Conservation (phyloP, 2,888 invertebrate species). For the Anthoptus insignis region DNA sequence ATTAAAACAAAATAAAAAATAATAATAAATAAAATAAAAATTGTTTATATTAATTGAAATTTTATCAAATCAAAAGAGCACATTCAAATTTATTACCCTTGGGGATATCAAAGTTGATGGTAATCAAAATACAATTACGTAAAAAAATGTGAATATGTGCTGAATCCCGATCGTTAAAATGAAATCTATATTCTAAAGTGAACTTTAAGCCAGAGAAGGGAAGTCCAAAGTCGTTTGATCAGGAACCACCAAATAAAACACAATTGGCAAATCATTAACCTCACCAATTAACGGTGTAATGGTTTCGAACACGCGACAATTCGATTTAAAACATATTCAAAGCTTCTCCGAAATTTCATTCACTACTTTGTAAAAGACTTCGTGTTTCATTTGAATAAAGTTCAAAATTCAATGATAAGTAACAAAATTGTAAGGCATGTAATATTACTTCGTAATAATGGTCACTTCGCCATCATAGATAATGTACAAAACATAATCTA, state of each 20-base stretch:
- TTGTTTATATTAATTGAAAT: neutral
- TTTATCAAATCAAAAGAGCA: slow-evolving; percentile 1
- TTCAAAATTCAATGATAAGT: neutral
- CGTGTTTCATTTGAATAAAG: neutral
- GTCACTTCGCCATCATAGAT: neutral
- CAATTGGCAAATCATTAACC: slow-evolving; percentile 44
- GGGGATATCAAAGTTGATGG: slow-evolving; percentile 25
- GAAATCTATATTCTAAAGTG: slow-evolving; percentile 4
- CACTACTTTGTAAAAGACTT: slow-evolving; percentile 36
- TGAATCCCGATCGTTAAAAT: slow-evolving; percentile 9
- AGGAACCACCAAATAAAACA: slow-evolving; percentile 13
- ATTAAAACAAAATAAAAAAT: no score
- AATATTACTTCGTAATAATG: slow-evolving; percentile 1
- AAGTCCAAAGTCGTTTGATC: slow-evolving; percentile 7
- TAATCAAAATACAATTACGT: slow-evolving; percentile 30
- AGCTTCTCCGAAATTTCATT: slow-evolving; percentile 19
- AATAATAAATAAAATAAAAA: no score
- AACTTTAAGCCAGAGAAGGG: neutral
- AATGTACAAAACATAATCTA: neutral
- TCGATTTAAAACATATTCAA: slow-evolving; percentile 50
- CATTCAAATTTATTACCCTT: slow-evolving; percentile 26
- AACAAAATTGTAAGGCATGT: neutral
- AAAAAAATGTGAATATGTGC: slow-evolving; percentile 21
- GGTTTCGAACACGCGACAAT: slow-evolving; percentile 52
- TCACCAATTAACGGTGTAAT: slow-evolving; percentile 53